Evolutionary conservation across 2,113 vertebrate genomes (phyloP).

Genomic region (Esox niger): DNA sequence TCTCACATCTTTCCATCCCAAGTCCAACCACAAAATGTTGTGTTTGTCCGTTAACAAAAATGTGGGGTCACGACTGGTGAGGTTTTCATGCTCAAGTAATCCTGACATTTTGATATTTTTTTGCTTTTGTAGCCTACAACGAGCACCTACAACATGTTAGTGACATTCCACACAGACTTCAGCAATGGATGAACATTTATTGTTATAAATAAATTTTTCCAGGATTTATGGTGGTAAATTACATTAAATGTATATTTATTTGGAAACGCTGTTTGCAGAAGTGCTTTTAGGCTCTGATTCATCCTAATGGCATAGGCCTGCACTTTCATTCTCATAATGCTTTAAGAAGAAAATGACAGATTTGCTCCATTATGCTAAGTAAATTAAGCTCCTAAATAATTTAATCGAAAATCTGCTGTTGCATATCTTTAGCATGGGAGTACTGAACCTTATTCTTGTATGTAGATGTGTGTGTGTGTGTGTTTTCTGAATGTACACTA

Average conservation of each 20-base stretch:
- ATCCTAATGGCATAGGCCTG: background rate
- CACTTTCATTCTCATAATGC: background rate
- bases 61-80: constrained; percentile 36
- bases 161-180: background rate
- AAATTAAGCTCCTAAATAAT: constrained; percentile 3
- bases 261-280: too few relatives aligned
- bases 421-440: background rate
- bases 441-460: background rate
- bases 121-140: background rate
- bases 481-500: background rate
- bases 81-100: constrained; percentile 42
- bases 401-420: background rate
- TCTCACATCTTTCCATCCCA: background rate
- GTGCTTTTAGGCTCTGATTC: too few relatives aligned
- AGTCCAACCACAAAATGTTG: background rate
- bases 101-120: constrained; percentile 12
- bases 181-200: background rate
- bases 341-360: background rate
- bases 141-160: background rate
- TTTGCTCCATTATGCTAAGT: constrained; percentile 7
- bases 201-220: background rate
- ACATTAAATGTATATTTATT: background rate
- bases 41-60: background rate
- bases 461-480: background rate
- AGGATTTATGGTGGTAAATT: background rate